These are phyloP conservation scores for human DNA, from an alignment of 2,113 vertebrate species.

Conservation along the genomic window DNA sequence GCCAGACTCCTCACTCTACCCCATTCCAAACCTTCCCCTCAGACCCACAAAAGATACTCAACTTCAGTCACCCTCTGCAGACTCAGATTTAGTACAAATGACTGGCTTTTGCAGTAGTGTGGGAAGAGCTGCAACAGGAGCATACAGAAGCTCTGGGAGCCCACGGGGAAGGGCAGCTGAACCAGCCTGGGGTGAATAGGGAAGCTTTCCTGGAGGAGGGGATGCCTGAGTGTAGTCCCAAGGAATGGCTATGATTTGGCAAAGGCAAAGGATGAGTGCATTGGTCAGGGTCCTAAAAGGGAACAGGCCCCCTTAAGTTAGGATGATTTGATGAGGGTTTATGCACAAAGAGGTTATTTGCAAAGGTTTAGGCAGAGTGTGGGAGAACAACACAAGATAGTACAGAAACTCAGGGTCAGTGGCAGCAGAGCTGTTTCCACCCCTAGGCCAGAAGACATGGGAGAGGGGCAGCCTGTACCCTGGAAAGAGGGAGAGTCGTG, in stretches of 20 bases:
- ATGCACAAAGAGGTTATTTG: neutral
- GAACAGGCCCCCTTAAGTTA: neutral
- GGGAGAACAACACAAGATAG: too few relatives aligned
- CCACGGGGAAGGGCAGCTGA: neutral
- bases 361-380: neutral
- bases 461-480: neutral
- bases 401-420: neutral
- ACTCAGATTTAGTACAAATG: constrained; percentile 8
- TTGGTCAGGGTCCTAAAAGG: neutral
- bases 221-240: neutral
- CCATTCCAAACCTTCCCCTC: too few relatives aligned
- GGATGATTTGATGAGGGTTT: neutral
- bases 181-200: neutral
- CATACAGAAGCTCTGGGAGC: neutral
- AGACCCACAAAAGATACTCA: too few relatives aligned
- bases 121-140: neutral
- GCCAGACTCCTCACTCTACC: too few relatives aligned
- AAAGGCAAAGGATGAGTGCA: neutral
- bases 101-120: neutral
- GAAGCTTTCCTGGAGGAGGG: constrained; percentile 29
- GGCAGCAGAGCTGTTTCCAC: neutral
- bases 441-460: neutral
- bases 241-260: neutral
- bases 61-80: neutral
- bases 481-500: neutral